Base-by-base conservation (phyloP, 2,888 invertebrate species). In the Heliconius hortense region DNA sequence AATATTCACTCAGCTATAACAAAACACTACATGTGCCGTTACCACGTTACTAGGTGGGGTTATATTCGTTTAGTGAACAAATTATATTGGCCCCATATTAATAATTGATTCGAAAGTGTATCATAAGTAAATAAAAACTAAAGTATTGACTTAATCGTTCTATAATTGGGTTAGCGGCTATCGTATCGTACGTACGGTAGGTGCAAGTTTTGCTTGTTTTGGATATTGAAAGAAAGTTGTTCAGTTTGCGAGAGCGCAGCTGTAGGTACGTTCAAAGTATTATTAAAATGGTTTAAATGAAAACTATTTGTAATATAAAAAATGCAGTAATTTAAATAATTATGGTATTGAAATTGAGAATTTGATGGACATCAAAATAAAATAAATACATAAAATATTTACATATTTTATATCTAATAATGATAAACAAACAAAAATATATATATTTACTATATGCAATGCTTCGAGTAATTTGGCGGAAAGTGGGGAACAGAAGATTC, bases 121-220 rank as follows among this genome's bases (percentile, higher is more conserved):
- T 73, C 73, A 31, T 70, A 73, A 48, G 62, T 74, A 73, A 73
- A 74, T 75, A 75, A 76, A 77, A 74, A 71, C 53, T 70, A 31
- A 73, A 56, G 39, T 75, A 72, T 31, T 70, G 59, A 31, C 21
- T 73, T 56, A 69, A 75, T 69, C 72, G 66, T 70, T 72, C 39
- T 63, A 18, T 71, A 80, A 81, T 76, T 81, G 74, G 82, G 81
- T 80, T 79, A 76, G 39, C 72, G 53, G 75, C 67, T 78, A 79
- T 74, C 78, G 64, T 62, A 18, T 7, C 15, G 48, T 48, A 18
- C 2, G 2, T 48, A 48, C 48, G 48, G 18, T 48, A 1, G 48
- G 53, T 28, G 39, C 28, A 24, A 21, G 31, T 73, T 56, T 64
- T 56, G 15, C 73, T 69, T 59, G 26, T 69, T 72, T 35, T 69